These are phyloP conservation scores for Sparus aurata DNA, from an alignment of 2,797 vertebrate species.

Conservation along the genomic window DNA sequence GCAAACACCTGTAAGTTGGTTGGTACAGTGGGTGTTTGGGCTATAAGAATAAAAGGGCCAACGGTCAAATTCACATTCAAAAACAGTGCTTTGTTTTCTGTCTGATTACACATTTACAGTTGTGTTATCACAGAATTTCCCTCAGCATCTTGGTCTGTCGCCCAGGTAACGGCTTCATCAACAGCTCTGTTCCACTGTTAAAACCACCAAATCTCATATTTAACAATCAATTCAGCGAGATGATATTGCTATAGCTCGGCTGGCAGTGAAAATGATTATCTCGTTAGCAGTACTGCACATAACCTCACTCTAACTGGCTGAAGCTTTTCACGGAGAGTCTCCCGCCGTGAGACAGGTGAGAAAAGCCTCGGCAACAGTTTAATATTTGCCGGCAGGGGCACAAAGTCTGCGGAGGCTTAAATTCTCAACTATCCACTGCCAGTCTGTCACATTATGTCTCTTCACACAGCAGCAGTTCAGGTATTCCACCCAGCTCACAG, in stretches of 20 bases:
- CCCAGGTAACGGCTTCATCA: background rate
- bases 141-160: too few relatives aligned
- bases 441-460: slow-evolving; percentile 29
- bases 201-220: background rate
- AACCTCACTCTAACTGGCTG: background rate
- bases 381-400: slow-evolving; percentile 8
- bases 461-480: slow-evolving; percentile 22
- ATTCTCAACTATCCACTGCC: background rate
- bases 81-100: background rate
- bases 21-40: too few relatives aligned
- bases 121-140: background rate
- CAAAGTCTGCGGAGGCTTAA: background rate
- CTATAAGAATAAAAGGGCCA: background rate
- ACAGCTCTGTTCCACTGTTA: background rate
- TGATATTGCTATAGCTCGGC: background rate
- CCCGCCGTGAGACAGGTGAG: background rate
- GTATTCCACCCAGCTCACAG: slow-evolving; percentile 53
- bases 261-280: background rate
- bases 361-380: background rate
- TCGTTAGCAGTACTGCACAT: background rate
- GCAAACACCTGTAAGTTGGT: too few relatives aligned
- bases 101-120: background rate
- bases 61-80: too few relatives aligned
- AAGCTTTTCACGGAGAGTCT: slow-evolving; percentile 2
- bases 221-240: background rate